These are phyloP conservation scores for Altica lythri DNA, from an alignment of 2,888 invertebrate species.

Conservation along the genomic window DNA sequence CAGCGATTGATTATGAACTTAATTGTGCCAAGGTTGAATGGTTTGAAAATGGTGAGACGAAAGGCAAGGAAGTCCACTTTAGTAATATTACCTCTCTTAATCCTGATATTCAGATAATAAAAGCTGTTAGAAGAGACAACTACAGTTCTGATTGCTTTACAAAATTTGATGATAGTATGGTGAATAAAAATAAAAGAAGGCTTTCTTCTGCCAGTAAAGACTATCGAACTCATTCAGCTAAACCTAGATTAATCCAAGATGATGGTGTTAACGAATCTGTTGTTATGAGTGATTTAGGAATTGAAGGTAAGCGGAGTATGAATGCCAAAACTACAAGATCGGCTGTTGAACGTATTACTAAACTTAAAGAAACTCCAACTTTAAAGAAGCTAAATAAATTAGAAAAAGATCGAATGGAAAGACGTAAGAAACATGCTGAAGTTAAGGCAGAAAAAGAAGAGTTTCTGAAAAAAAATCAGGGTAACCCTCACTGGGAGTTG, in stretches of 20 bases:
- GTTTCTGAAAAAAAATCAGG: conserved; percentile 81
- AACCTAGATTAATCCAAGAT: conserved; percentile 37
- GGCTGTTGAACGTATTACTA: conserved; percentile 35
- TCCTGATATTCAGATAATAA: conserved; percentile 63
- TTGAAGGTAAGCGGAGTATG: conserved; percentile 31
- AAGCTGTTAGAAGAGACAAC: conserved; percentile 21
- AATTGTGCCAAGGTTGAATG: conserved; percentile 97
- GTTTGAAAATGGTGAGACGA: conserved; percentile 98
- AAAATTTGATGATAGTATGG: conserved; percentile 23
- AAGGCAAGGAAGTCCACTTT: conserved; percentile 97
- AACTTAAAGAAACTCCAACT: conserved; percentile 35
- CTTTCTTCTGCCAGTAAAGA: conserved; percentile 32
- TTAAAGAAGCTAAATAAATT: conserved; percentile 86
- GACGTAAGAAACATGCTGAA: conserved; percentile 88
- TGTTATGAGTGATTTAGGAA: conserved; percentile 28
- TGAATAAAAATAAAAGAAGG: conserved; percentile 35
- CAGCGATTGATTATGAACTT: conserved; percentile 85
- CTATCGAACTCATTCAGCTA: conserved; percentile 34
- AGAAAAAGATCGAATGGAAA: conserved; percentile 92
- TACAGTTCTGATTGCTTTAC: conserved; percentile 27
- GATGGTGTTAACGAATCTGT: conserved; percentile 21
- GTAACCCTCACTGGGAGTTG: conserved; percentile 98
- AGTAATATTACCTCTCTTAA: conserved; percentile 85
- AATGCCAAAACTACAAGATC: conserved; percentile 37
- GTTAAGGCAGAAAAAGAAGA: conserved; percentile 85